Conservation (phyloP, 2,888 invertebrate species). For the Tiliacea aurago region DNA sequence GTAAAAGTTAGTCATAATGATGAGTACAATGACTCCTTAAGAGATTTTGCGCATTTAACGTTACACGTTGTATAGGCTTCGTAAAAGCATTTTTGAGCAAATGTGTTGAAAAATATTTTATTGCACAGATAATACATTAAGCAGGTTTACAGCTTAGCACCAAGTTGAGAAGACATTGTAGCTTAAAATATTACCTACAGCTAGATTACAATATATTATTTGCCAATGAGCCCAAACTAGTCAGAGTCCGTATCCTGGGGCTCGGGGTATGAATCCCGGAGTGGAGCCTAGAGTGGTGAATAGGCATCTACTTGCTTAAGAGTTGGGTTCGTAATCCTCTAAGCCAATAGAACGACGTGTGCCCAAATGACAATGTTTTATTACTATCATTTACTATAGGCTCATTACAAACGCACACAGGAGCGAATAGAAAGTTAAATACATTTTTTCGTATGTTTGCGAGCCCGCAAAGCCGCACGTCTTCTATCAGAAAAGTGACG, state of each 20-base stretch:
- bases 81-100: too few relatives aligned
- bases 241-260: not conserved
- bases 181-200: too few relatives aligned
- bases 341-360: not conserved
- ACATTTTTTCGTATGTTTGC: slow-evolving; percentile 27
- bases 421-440: slow-evolving; percentile 18
- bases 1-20: too few relatives aligned
- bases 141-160: too few relatives aligned
- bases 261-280: not conserved
- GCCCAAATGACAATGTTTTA: not conserved
- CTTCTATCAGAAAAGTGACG: slow-evolving; percentile 64
- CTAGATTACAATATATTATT: not conserved
- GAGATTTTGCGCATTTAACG: too few relatives aligned
- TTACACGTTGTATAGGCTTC: too few relatives aligned
- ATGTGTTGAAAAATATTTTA: too few relatives aligned
- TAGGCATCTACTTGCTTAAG: not conserved
- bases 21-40: too few relatives aligned
- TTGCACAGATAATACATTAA: too few relatives aligned
- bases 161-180: too few relatives aligned
- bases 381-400: not conserved
- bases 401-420: not conserved
- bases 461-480: slow-evolving; percentile 32
- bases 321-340: not conserved
- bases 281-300: not conserved
- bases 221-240: not conserved